These are phyloP conservation scores for Bugulina stolonifera DNA, from an alignment of 2,888 invertebrate species.

Conservation along the genomic window DNA sequence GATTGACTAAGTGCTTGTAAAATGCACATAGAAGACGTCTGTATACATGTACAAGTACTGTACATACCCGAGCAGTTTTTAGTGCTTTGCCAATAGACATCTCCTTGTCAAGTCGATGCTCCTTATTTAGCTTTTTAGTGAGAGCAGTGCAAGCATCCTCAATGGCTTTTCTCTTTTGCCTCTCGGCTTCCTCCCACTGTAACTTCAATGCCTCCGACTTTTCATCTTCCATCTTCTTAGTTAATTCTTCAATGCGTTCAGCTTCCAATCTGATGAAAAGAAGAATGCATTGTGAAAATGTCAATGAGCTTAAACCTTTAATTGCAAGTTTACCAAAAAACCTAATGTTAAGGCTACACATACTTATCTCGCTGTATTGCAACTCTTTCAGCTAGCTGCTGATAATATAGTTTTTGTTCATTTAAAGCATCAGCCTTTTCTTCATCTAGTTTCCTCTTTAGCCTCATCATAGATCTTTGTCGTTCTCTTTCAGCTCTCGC, in stretches of 20 bases:
- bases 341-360: constrained; percentile 32
- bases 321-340: no score
- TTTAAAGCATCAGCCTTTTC: constrained; percentile 38
- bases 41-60: no score
- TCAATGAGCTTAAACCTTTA: no score
- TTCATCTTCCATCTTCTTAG: not conserved
- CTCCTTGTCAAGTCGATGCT: constrained; percentile 41
- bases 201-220: not conserved
- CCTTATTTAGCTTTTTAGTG: constrained; percentile 35
- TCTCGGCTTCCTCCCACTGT: constrained; percentile 39
- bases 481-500: constrained; percentile 40
- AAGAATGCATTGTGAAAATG: no score
- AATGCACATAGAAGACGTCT: no score
- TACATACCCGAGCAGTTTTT: constrained; percentile 37
- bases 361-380: constrained; percentile 41
- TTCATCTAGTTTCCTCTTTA: constrained; percentile 37
- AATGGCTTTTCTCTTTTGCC: constrained; percentile 38
- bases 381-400: constrained; percentile 38
- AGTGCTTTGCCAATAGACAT: constrained; percentile 40
- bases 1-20: no score
- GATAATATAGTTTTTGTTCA: constrained; percentile 44
- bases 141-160: constrained; percentile 39
- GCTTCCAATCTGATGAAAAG: constrained; percentile 7
- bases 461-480: constrained; percentile 37
- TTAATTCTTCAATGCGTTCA: constrained; percentile 5